phyloP scores from a whole-genome alignment of 2,888 invertebrate genomes.

The Rotaria socialis region DNA sequence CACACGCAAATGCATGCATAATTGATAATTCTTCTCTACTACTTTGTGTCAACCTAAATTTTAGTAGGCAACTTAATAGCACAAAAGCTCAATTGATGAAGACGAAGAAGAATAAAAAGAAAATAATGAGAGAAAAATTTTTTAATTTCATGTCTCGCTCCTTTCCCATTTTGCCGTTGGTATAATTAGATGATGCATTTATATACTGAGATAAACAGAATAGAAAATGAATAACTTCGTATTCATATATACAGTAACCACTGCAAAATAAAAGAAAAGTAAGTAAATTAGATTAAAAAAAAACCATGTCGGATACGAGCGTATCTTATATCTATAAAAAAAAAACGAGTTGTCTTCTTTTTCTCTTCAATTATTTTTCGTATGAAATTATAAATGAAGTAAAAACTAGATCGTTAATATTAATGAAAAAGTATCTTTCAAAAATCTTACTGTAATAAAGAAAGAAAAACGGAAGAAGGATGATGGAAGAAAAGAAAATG shows the following conservation, averaged over 20 bases:
- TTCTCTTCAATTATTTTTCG: too few relatives aligned
- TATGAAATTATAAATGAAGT: neutral
- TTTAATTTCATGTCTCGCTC: neutral
- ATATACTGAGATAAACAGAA: neutral
- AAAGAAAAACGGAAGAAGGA: neutral
- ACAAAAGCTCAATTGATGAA: neutral
- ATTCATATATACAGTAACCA: neutral
- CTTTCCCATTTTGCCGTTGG: neutral
- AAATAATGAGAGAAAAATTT: neutral
- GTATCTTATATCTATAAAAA: neutral
- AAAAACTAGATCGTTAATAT: neutral
- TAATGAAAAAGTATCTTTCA: neutral
- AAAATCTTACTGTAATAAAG: neutral
- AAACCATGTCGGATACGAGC: neutral
- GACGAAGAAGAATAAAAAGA: neutral
- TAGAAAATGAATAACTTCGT: neutral
- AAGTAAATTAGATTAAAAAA: neutral
- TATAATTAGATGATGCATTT: neutral
- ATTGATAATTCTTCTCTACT: constrained; percentile 1
- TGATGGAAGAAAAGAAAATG: too few relatives aligned
- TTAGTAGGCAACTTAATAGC: neutral
- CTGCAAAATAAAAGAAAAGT: neutral
- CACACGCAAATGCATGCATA: constrained; percentile 21
- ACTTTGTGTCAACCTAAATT: neutral
- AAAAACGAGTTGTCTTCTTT: neutral